Evolutionary conservation across 2,113 vertebrate species (phyloP).

Genomic region (Glaucomys volans): DNA sequence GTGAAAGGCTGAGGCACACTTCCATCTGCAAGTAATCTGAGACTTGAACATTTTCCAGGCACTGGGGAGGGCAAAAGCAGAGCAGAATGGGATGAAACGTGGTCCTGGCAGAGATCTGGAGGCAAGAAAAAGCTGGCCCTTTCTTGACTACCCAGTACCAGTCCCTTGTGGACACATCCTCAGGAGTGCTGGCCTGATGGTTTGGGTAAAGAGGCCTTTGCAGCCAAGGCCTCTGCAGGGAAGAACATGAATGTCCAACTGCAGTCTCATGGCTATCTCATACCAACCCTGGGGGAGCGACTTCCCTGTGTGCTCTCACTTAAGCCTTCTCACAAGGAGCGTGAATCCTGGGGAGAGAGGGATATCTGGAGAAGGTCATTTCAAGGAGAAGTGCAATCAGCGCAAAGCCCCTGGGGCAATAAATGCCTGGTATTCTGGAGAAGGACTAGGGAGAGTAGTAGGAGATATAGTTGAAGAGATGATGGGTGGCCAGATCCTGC

Average conservation of each 20-base stretch:
- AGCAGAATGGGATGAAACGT: neutral
- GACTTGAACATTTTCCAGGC: fast-evolving
- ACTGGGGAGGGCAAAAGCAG: neutral
- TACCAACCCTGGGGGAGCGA: too few relatives aligned
- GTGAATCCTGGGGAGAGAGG: neutral
- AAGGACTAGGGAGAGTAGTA: neutral
- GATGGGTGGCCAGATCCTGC: neutral
- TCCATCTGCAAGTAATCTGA: neutral
- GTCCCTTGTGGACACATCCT: neutral
- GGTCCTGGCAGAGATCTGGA: neutral
- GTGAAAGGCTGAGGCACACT: neutral
- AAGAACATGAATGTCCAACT: neutral
- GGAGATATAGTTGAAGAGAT: neutral
- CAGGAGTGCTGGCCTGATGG: fast-evolving
- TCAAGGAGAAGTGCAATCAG: neutral
- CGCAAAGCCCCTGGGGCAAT: neutral
- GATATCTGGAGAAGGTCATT: neutral
- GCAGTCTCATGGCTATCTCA: neutral
- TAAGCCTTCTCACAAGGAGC: neutral
- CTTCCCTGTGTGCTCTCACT: neutral
- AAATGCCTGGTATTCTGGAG: neutral
- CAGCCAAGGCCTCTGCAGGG: neutral
- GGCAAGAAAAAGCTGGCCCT: neutral
- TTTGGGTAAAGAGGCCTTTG: neutral
- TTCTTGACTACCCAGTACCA: neutral